These are phyloP conservation scores for Zenarchopterus dispar DNA, from an alignment of 2,797 vertebrate genomes.

Conservation along the genomic window DNA sequence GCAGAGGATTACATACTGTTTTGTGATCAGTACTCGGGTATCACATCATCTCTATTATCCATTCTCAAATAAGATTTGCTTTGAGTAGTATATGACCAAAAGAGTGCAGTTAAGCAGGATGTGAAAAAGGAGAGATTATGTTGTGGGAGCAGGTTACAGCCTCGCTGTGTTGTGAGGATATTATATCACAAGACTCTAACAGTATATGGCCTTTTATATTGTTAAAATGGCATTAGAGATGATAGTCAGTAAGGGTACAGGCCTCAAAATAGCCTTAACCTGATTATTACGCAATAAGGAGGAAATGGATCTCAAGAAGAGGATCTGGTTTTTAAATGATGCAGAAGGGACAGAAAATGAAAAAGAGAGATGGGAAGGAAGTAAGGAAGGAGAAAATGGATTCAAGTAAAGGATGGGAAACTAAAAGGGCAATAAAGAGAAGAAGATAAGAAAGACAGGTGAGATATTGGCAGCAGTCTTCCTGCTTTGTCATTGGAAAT, in stretches of 20 bases:
- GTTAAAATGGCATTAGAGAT: constrained; percentile 66
- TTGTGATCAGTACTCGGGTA: neutral
- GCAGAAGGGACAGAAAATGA: constrained; percentile 32
- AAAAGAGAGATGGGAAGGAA: constrained; percentile 15
- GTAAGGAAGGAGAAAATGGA: constrained; percentile 55
- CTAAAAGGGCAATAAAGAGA: constrained; percentile 54
- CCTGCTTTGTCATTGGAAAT: constrained; percentile 70
- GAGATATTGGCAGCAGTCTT: constrained; percentile 56
- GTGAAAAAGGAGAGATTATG: constrained; percentile 14
- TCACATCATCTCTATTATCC: constrained; percentile 4
- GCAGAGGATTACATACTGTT: neutral
- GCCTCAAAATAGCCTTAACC: constrained; percentile 66
- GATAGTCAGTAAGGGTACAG: constrained; percentile 56
- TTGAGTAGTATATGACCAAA: constrained; percentile 17
- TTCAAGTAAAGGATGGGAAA: constrained; percentile 49
- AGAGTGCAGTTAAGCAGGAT: constrained; percentile 2
- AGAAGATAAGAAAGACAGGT: constrained; percentile 53
- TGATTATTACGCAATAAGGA: constrained; percentile 56
- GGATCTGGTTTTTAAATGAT: constrained; percentile 50
- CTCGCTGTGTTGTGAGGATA: constrained; percentile 32
- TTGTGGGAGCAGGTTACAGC: constrained; percentile 32
- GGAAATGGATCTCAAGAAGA: constrained; percentile 65
- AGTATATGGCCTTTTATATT: constrained; percentile 58
- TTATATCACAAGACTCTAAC: constrained; percentile 42
- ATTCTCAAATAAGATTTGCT: neutral